Conservation (phyloP, 1,140 invertebrate genomes). For the Aphidius ervi region DNA sequence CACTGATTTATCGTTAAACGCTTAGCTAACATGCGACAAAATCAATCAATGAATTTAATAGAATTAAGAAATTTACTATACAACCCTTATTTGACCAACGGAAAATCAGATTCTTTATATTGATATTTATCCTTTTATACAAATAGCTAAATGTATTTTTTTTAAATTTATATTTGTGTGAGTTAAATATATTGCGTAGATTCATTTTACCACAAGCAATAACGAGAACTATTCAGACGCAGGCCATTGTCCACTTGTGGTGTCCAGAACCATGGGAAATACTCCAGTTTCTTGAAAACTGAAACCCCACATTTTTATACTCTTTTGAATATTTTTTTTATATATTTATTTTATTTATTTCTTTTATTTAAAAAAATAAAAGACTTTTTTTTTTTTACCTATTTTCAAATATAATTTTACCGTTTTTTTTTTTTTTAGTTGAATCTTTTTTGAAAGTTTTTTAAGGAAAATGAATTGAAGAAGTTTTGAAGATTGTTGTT, state of each 20-base stretch:
- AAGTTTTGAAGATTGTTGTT: too few relatives aligned
- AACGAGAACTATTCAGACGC: conserved; percentile 26
- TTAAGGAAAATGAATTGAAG: too few relatives aligned
- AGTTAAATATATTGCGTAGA: background rate
- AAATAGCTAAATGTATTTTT: background rate
- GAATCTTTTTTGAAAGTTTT: too few relatives aligned
- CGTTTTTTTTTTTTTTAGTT: too few relatives aligned
- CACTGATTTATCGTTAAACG: conserved; percentile 15
- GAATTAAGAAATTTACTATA: background rate
- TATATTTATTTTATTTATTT: too few relatives aligned
- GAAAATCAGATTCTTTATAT: conserved; percentile 3
- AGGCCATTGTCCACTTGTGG: conserved; percentile 18
- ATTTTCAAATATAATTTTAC: too few relatives aligned
- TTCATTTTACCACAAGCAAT: conserved; percentile 23
- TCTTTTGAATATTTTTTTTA: background rate
- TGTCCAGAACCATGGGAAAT: conserved; percentile 8
- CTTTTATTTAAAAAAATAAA: too few relatives aligned
- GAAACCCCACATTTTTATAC: conserved; percentile 22
- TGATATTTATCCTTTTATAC: background rate
- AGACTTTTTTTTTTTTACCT: too few relatives aligned
- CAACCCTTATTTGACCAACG: conserved; percentile 12
- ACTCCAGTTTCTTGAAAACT: conserved; percentile 29
- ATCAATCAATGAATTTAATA: conserved; percentile 1
- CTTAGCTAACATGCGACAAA: conserved; percentile 6
- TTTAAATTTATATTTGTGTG: background rate